Base-by-base conservation (phyloP, 1,140 invertebrate genomes). In the Platyscapa corneri region DNA sequence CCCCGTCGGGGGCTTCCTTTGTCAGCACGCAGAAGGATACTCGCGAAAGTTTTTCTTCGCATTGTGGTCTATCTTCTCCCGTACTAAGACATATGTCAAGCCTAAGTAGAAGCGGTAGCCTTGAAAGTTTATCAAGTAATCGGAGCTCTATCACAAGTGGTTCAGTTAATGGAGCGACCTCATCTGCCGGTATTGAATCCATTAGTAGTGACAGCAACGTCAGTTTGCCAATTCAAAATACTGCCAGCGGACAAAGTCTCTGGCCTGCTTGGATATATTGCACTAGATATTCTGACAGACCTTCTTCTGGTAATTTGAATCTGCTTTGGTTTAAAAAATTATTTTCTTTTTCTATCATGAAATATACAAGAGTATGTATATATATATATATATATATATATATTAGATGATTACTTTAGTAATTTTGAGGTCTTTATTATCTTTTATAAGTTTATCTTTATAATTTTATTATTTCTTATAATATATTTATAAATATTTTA, bases 221-320 rank as follows among this genome's bases (percentile, higher is more conserved):
- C 20, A 74, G 76, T 39, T 42, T 74, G 12, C 23, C 70, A 12
- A 42, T 74, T 10, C 60, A 83, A 27, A 79, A 53, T 32, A 49
- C 56, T 49, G n/a, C 30, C 32, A 91, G 89, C 65, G 87, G 87
- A 0, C 92, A 92, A 78, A 91, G 90, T 56, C 90, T 96, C 85
- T 97, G 97, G 97, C 98, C 98, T 0, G 98, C 98, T 0, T 99
- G 98, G 98, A 97, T 99, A 7, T 99, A 98, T 92, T 99, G 98
- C 93, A 99, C 98, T 0, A 95, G 98, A 93, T 99, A 99, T 93
- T 98, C 97, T 83, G 98, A 99, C 93, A 94, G 98, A 90, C 98
- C 98, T 12, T 98, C 97, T 88, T 98, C 98, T 94, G 98, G 98
- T 99, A 94, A 95, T 96, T 60, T 18, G 3, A 39, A 37, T 37